phyloP scores from a whole-genome alignment of 2,888 invertebrate species.

The Parnassius mnemosyne region DNA sequence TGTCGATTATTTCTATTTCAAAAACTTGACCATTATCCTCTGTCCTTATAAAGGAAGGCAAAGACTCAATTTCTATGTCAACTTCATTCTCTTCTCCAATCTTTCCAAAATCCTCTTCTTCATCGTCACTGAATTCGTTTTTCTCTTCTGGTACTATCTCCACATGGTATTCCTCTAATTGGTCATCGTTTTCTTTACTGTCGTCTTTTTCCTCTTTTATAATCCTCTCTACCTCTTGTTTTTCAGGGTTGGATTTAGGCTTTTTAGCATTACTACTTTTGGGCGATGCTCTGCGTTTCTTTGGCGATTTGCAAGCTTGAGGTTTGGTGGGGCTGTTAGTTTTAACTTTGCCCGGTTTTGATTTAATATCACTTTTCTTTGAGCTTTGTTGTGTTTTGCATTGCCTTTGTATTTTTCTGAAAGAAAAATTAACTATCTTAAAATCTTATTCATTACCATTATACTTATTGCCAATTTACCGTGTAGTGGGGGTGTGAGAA shows the following conservation, averaged over 20 bases:
- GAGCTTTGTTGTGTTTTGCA: background rate
- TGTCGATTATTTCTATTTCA: slow-evolving; percentile 46
- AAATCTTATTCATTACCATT: too few species aligned
- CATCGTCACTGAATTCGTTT: slow-evolving; percentile 4
- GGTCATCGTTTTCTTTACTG: slow-evolving; percentile 13
- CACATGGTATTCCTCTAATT: slow-evolving; percentile 18
- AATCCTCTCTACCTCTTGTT: slow-evolving; percentile 15
- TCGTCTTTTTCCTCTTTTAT: background rate
- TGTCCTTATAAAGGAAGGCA: slow-evolving; percentile 35
- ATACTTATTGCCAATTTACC: too few species aligned
- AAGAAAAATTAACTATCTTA: background rate
- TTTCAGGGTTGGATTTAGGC: background rate
- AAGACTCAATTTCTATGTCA: slow-evolving; percentile 33
- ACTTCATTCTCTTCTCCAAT: slow-evolving; percentile 16
- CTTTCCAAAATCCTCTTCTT: background rate
- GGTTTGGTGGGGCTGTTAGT: slow-evolving; percentile 28
- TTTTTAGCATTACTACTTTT: slow-evolving; percentile 13
- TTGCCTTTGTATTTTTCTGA: slow-evolving; percentile 12
- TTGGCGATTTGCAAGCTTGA: slow-evolving; percentile 16
- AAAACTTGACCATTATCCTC: slow-evolving; percentile 30
- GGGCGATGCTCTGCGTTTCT: slow-evolving; percentile 24
- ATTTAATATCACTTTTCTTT: slow-evolving; percentile 26
- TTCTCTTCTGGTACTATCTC: slow-evolving; percentile 10
- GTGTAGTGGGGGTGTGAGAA: too few species aligned
- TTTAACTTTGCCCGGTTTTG: slow-evolving; percentile 30